Percentiles rank a stretch among this genome's conserved stretches.
These are phyloP conservation scores for Rousettus leschenaultii DNA, from an alignment of 2,113 vertebrate species.

Conservation along the genomic window DNA sequence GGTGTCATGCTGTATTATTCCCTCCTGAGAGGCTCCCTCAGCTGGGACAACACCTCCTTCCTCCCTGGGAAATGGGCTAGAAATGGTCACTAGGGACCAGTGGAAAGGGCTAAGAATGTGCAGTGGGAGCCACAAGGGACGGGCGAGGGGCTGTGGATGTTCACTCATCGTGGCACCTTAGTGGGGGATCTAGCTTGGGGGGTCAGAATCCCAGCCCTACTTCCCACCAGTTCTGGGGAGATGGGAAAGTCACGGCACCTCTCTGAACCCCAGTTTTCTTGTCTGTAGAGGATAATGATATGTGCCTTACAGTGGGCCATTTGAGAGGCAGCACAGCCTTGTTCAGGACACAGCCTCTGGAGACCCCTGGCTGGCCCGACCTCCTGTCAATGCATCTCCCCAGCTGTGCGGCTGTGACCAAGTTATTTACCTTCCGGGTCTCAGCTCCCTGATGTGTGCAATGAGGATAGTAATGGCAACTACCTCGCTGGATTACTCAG, in stretches of 20 bases:
- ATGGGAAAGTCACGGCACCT: fast-evolving
- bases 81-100: not conserved
- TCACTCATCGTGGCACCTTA: fast-evolving
- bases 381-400: not conserved
- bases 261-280: not conserved
- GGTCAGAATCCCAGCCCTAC: not conserved
- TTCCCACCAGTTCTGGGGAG: not conserved
- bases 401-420: not conserved
- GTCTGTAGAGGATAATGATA: not conserved
- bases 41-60: not conserved
- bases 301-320: too few species aligned
- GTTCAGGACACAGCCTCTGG: not conserved
- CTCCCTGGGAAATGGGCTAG: not conserved
- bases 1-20: not conserved
- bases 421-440: too few species aligned
- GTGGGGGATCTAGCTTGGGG: not conserved
- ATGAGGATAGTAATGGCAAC: not conserved
- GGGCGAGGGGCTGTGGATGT: fast-evolving
- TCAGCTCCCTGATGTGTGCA: not conserved
- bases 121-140: not conserved
- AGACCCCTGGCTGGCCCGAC: fast-evolving
- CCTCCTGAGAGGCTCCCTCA: not conserved
- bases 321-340: not conserved
- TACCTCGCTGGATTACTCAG: not conserved
- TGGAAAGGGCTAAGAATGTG: not conserved